Conservation (phyloP, 2,113 vertebrate species). For the Turnix velox region DNA sequence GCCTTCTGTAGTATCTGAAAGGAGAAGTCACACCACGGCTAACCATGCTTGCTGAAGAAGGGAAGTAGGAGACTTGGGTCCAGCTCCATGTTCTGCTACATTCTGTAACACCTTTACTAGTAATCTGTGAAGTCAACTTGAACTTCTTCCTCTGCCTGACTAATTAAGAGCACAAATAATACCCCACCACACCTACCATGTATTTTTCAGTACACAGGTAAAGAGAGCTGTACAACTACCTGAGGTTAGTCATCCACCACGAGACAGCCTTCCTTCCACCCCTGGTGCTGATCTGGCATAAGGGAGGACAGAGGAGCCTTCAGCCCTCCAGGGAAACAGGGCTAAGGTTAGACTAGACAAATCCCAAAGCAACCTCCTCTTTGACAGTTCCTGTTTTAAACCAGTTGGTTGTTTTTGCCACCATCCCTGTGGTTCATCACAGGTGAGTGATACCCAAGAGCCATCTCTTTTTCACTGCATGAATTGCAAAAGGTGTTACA, state of each 20-base stretch:
- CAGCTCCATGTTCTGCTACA: neutral
- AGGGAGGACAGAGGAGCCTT: neutral
- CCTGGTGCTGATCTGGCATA: neutral
- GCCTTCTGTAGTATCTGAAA: neutral
- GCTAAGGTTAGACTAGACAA: neutral
- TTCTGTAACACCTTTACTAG: neutral
- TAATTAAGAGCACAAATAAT: neutral
- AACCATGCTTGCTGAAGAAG: neutral
- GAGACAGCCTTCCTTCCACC: neutral
- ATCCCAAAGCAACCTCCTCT: neutral
- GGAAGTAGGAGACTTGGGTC: neutral
- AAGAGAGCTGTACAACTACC: neutral
- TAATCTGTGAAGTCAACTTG: neutral
- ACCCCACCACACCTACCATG: neutral
- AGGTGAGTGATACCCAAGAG: neutral
- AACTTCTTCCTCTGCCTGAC: neutral
- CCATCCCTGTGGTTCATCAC: neutral
- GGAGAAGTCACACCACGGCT: neutral
- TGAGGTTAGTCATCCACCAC: fast-evolving
- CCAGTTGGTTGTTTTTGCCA: neutral
- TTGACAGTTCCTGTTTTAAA: neutral
- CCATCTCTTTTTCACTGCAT: neutral
- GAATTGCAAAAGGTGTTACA: neutral
- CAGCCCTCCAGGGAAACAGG: neutral
- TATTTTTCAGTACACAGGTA: neutral